These are phyloP conservation scores for Merops nubicus DNA, from an alignment of 2,113 vertebrate genomes.

Conservation along the genomic window DNA sequence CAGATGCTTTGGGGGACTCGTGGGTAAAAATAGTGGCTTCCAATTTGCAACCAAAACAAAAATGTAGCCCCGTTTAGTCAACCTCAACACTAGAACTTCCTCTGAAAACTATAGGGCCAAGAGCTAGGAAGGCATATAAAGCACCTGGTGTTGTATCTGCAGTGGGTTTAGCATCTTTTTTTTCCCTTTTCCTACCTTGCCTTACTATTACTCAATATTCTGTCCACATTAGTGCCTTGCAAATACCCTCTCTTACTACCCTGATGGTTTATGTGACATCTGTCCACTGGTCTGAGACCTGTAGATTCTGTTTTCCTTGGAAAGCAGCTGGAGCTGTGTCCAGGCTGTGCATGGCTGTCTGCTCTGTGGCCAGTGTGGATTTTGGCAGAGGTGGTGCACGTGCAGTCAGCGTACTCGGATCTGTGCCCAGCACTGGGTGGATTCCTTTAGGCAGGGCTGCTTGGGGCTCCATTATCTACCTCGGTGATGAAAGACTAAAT, in stretches of 20 bases:
- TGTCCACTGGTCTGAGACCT: background rate
- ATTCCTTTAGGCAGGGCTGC: background rate
- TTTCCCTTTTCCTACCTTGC: background rate
- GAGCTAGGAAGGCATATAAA: background rate
- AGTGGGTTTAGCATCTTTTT: background rate
- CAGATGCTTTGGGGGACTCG: constrained; percentile 64
- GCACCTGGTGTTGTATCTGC: background rate
- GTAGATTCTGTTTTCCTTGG: background rate
- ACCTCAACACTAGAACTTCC: background rate
- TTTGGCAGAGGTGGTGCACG: background rate
- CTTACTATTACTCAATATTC: rapidly evolving
- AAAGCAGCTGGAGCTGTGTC: background rate
- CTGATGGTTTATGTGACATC: background rate
- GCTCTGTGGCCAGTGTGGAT: background rate
- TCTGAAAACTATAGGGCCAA: background rate
- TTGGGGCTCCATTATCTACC: rapidly evolving
- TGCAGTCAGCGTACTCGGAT: background rate
- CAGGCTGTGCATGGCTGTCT: background rate
- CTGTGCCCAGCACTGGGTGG: background rate
- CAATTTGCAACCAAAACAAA: constrained; percentile 49
- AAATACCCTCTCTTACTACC: too few relatives aligned
- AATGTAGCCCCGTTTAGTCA: background rate
- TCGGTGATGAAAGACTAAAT: background rate
- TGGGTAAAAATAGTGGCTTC: constrained; percentile 50
- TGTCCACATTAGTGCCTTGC: rapidly evolving